Evolutionary conservation across 2,113 vertebrate species (phyloP).

Genomic region (Apteryx owenii): DNA sequence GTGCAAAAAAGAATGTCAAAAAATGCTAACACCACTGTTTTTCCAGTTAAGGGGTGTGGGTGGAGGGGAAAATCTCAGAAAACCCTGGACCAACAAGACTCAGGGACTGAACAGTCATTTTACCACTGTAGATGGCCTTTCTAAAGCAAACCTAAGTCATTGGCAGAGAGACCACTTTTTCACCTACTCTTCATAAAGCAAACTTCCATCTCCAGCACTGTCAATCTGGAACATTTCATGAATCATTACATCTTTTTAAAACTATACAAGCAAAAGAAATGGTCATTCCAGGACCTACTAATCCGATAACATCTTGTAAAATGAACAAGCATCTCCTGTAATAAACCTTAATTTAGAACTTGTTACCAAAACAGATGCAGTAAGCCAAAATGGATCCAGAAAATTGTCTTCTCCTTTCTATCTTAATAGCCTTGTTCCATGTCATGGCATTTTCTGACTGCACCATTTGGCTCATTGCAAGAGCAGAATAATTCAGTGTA

Average conservation of each 20-base stretch:
- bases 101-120: neutral
- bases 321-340: neutral
- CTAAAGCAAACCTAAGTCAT: neutral
- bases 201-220: neutral
- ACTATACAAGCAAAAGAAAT: neutral
- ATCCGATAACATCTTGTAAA: neutral
- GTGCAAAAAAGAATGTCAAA: neutral
- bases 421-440: neutral
- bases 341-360: neutral
- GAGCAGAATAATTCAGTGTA: neutral
- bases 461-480: neutral
- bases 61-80: neutral
- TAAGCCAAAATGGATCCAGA: neutral
- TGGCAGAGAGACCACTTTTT: neutral
- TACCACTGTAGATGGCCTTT: neutral
- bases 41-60: neutral
- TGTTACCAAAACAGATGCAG: neutral
- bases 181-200: neutral
- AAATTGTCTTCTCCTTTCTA: neutral
- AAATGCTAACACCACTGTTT: neutral
- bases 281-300: neutral
- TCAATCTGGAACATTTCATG: neutral
- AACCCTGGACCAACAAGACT: neutral
- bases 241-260: neutral
- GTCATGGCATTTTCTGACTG: neutral